A percentile compares a stretch with the other conserved stretches of the same genome.
Conservation (phyloP, 2,113 vertebrate genomes). For the Paratilapia polleni region DNA sequence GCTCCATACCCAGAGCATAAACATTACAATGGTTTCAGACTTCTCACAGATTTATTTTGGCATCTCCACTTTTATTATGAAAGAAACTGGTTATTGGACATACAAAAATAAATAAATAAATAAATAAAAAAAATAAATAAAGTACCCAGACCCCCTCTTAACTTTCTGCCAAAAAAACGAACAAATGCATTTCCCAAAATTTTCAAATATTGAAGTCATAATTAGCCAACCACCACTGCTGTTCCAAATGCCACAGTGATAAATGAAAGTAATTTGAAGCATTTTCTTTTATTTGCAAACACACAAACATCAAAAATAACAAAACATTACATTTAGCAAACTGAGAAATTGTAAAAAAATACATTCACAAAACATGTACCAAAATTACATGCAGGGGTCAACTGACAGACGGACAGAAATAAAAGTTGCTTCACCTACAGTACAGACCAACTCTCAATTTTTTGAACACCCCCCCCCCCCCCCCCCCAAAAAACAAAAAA, state of each 20-base stretch:
- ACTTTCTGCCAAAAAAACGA: background rate
- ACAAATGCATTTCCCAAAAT: background rate
- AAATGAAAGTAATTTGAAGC: background rate
- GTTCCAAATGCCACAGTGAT: background rate
- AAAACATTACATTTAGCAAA: slow-evolving; percentile 46
- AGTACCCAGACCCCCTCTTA: background rate
- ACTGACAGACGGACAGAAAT: slow-evolving; percentile 45
- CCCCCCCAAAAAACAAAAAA: too few species aligned
- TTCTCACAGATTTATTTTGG: too few species aligned
- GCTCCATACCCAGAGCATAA: background rate
- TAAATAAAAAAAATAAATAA: too few species aligned
- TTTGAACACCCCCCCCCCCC: slow-evolving; percentile 9
- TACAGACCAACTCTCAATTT: slow-evolving; percentile 31
- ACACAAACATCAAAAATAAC: slow-evolving; percentile 66
- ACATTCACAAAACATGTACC: slow-evolving; percentile 73
- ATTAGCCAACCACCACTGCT: background rate
- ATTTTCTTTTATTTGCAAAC: slow-evolving; percentile 74
- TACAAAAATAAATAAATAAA: too few species aligned
- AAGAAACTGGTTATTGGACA: background rate
- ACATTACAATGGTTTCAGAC: background rate
- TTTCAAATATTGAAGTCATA: background rate
- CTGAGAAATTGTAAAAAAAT: slow-evolving; percentile 70
- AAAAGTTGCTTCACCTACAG: slow-evolving; percentile 49
- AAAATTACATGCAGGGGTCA: slow-evolving; percentile 56
- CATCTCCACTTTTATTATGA: background rate